A percentile compares a stretch with the other conserved stretches of the same genome.
phyloP scores from a whole-genome alignment of 2,888 invertebrate genomes.

The Eristalis intricaria region DNA sequence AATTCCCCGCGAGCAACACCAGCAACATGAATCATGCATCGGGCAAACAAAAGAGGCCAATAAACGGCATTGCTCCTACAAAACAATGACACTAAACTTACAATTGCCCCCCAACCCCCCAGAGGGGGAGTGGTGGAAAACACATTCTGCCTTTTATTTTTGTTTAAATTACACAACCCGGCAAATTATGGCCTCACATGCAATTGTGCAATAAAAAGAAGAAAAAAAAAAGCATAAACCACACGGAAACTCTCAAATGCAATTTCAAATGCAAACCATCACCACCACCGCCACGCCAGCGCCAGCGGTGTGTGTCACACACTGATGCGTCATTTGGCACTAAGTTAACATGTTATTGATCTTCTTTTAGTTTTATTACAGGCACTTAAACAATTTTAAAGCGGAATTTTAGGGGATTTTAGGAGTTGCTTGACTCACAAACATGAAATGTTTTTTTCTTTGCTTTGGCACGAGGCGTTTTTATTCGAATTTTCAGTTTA shows the following conservation, averaged over 20 bases:
- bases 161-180: background rate
- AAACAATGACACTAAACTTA: constrained; percentile 3
- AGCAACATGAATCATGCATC: constrained; percentile 5
- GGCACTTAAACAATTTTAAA: background rate
- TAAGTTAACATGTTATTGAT: background rate
- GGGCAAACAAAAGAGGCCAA: constrained; percentile 22
- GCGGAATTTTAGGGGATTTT: background rate
- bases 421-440: background rate
- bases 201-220: constrained; percentile 4
- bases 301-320: background rate
- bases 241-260: background rate
- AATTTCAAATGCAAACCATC: constrained; percentile 3
- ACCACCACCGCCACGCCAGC: background rate
- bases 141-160: background rate
- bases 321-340: background rate
- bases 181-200: background rate
- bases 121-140: background rate
- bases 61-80: constrained; percentile 31
- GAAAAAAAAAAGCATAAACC: no score
- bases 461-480: background rate
- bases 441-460: background rate
- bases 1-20: constrained; percentile 1
- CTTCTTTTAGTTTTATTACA: background rate
- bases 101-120: background rate
- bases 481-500: background rate